Evolutionary conservation across 1,140 invertebrate species (phyloP).

Genomic region (Homalodisca vitripennis): DNA sequence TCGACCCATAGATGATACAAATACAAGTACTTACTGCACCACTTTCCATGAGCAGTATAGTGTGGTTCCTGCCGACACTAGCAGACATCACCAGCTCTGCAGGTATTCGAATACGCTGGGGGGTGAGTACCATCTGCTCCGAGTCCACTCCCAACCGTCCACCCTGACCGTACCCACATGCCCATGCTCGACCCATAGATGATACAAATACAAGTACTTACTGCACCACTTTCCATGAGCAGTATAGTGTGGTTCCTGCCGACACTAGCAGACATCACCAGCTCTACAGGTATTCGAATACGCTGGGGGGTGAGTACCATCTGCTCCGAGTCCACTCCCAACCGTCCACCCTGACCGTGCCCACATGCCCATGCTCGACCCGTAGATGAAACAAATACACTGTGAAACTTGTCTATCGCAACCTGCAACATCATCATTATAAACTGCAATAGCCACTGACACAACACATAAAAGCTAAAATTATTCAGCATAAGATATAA

Average conservation of each 20-base stretch:
- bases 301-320: constrained; percentile 56
- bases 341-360: constrained; percentile 67
- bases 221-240: constrained; percentile 56
- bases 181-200: no score
- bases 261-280: constrained; percentile 48
- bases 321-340: constrained; percentile 62
- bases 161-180: constrained; percentile 74
- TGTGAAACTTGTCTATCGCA: constrained; percentile 70
- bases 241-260: constrained; percentile 66
- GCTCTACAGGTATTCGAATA: constrained; percentile 47
- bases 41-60: constrained; percentile 60
- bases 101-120: constrained; percentile 52
- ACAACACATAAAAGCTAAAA: no score
- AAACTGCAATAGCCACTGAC: neutral
- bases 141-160: constrained; percentile 63
- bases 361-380: constrained; percentile 68
- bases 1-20: no score
- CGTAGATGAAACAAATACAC: constrained; percentile 58
- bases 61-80: constrained; percentile 62
- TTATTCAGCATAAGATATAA: no score
- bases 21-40: constrained; percentile 50
- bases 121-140: constrained; percentile 57
- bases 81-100: constrained; percentile 41
- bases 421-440: constrained; percentile 46
- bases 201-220: constrained; percentile 47